Percentiles rank a stretch among this genome's conserved stretches.
phyloP scores from a whole-genome alignment of 2,888 invertebrate genomes.

The Diarsia brunnea region DNA sequence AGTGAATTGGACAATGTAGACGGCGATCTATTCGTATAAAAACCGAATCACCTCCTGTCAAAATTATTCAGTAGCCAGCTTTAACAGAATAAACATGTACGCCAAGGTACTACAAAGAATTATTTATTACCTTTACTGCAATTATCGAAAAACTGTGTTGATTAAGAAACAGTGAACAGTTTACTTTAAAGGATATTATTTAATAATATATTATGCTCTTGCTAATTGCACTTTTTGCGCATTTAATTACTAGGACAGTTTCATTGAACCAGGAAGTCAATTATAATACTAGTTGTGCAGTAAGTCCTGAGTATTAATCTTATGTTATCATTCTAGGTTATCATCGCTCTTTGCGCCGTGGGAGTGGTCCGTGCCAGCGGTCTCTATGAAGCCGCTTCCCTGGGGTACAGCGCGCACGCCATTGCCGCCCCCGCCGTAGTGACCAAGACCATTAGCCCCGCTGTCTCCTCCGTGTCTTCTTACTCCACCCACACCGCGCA shows the following conservation, averaged over 20 bases:
- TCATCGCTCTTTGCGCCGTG: constrained; percentile 91
- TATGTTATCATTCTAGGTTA: constrained; percentile 80
- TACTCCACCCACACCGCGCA: constrained; percentile 73
- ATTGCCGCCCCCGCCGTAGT: constrained; percentile 80
- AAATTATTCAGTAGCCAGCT: constrained; percentile 90
- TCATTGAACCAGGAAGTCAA: constrained; percentile 23
- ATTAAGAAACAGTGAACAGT: not conserved
- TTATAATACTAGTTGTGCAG: not conserved
- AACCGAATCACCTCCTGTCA: constrained; percentile 84
- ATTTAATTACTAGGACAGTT: not conserved
- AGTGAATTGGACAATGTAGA: constrained; percentile 84
- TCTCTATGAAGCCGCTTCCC: constrained; percentile 85
- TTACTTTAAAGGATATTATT: constrained; percentile 4
- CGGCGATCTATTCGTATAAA: constrained; percentile 84
- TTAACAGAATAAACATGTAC: constrained; percentile 88
- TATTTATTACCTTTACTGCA: constrained; percentile 38
- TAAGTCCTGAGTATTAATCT: constrained; percentile 18
- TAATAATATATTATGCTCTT: no score
- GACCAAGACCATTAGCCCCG: constrained; percentile 83
- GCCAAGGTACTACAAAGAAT: constrained; percentile 81
- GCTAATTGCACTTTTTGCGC: no score
- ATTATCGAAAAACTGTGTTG: constrained; percentile 22
- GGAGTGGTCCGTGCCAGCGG: constrained; percentile 91
- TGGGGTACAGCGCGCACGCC: constrained; percentile 87
- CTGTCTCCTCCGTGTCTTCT: constrained; percentile 76